A percentile compares a stretch with the other conserved stretches of the same genome.
phyloP scores from a whole-genome alignment of 2,113 vertebrate genomes.

The Micronycteris hirsuta region DNA sequence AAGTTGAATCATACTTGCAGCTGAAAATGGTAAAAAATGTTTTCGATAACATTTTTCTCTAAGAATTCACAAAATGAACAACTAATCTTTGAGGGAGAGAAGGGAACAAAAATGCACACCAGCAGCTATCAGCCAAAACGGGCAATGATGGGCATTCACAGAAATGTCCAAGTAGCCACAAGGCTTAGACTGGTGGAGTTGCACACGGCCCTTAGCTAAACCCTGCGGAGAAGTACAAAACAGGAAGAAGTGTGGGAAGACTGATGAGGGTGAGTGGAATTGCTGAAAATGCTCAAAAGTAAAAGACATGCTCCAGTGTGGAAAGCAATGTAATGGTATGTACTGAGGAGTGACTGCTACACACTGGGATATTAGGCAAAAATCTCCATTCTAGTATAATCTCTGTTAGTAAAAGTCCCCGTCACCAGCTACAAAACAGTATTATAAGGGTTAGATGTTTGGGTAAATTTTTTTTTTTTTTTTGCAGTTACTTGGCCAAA shows the following conservation, averaged over 20 bases:
- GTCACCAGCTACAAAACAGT: neutral
- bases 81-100: neutral
- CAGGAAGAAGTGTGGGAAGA: neutral
- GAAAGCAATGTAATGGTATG: neutral
- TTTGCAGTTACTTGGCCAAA: neutral
- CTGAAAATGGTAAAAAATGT: neutral
- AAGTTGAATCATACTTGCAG: neutral
- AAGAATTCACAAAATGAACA: neutral
- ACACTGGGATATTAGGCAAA: rapidly evolving
- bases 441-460: neutral
- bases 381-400: neutral
- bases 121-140: neutral
- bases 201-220: too few relatives aligned
- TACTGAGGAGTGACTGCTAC: rapidly evolving
- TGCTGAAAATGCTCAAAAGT: neutral
- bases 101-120: neutral
- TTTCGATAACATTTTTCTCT: neutral
- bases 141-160: rapidly evolving
- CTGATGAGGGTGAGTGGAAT: rapidly evolving
- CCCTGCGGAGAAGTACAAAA: neutral
- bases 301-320: neutral
- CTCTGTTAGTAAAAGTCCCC: neutral
- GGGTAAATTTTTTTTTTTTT: neutral
- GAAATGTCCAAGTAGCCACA: neutral
- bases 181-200: neutral